Percentiles rank a stretch among this genome's conserved stretches.
Evolutionary conservation across 2,113 vertebrate species (phyloP).

Genomic region (Oreochromis niloticus): DNA sequence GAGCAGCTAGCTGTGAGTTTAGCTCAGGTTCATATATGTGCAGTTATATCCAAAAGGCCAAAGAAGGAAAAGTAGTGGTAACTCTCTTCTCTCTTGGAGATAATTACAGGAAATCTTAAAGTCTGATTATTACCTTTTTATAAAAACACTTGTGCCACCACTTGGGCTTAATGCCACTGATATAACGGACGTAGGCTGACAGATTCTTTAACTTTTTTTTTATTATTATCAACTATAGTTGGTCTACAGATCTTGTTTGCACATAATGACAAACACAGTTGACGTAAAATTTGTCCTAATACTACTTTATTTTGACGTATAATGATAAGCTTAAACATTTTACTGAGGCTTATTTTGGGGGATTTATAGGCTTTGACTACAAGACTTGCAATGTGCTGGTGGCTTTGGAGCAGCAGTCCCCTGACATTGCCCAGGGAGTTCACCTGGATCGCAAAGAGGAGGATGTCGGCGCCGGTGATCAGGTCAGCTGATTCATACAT

Average conservation of each 20-base stretch:
- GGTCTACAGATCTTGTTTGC: not conserved
- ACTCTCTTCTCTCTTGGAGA: not conserved
- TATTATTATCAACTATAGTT: not conserved
- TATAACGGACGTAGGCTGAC: not conserved
- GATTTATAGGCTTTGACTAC: conserved; percentile 81
- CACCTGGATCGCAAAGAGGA: conserved; percentile 90
- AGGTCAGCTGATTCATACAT: conserved; percentile 64
- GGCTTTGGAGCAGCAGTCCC: conserved; percentile 91
- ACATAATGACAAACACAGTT: not conserved
- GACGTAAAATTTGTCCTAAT: not conserved
- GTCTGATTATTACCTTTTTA: not conserved
- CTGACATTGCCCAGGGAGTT: conserved; percentile 89
- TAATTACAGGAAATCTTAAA: not conserved
- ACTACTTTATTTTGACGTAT: not conserved
- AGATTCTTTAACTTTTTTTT: not conserved
- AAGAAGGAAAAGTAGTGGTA: not conserved
- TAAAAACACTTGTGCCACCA: not conserved
- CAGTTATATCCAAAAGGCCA: not conserved
- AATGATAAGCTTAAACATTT: not conserved
- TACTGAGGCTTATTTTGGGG: not conserved
- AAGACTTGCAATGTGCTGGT: conserved; percentile 77
- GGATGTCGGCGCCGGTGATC: conserved; percentile 91
- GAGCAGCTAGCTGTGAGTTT: not conserved
- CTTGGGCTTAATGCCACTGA: not conserved
- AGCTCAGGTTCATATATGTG: not conserved